Percentiles rank a stretch among this genome's conserved stretches.
These are phyloP conservation scores for Oryctolagus cuniculus DNA, from an alignment of 2,113 vertebrate genomes.

Conservation along the genomic window DNA sequence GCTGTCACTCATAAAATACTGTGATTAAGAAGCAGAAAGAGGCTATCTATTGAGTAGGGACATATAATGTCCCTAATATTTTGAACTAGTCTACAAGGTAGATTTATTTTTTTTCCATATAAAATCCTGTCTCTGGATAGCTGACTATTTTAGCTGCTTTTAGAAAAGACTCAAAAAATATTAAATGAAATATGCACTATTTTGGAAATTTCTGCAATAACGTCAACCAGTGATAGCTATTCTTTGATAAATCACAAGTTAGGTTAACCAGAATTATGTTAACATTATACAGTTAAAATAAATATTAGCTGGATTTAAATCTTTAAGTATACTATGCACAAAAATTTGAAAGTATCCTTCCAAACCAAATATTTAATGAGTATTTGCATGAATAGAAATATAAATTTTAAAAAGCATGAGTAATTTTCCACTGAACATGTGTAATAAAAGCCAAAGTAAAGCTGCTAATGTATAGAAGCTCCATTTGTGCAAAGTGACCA, in stretches of 20 bases:
- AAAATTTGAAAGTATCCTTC: constrained; percentile 42
- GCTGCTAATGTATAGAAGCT: neutral
- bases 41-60: neutral
- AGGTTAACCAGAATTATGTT: neutral
- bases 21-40: constrained; percentile 1
- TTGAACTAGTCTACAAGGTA: neutral
- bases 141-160: constrained; percentile 12
- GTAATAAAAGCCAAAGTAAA: constrained; percentile 18
- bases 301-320: constrained; percentile 33
- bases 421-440: neutral
- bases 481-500: neutral
- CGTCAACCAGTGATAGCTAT: neutral
- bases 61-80: neutral
- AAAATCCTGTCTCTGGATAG: constrained; percentile 43
- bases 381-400: constrained; percentile 51
- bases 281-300: constrained; percentile 43
- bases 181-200: neutral
- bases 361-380: constrained; percentile 53
- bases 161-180: constrained; percentile 17
- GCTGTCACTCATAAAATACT: neutral
- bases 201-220: neutral
- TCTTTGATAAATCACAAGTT: constrained; percentile 16
- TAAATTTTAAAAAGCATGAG: neutral
- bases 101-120: neutral
- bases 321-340: neutral